Base-by-base conservation (phyloP, 2,888 invertebrate genomes). In the Serrognathus titanus region DNA sequence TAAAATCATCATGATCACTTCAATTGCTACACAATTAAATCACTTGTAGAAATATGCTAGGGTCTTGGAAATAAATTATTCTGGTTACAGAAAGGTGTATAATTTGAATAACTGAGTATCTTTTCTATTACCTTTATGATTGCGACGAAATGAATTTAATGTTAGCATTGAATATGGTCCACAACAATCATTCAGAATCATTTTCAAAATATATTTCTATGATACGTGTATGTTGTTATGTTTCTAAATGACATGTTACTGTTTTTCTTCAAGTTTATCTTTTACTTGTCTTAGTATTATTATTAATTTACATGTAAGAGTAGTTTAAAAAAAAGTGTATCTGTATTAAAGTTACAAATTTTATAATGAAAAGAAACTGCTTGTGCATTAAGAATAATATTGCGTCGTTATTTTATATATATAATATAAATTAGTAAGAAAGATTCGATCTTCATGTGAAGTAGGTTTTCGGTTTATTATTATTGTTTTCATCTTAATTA, bases 251-350 rank as follows among this genome's bases (percentile, higher is more conserved):
- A 57, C 51, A 54, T 49, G 58, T 58, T 54, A 54, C 58, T 58
- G 58, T 58, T 58, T 55, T 55, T 53, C 53, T 54, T 53, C 58
- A 53, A 58, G 53, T 58, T 58, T 58, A 58, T 58, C 51, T 57
- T 51, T 50, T 31, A 9, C 20, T 43, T 11, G 51, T 53, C 50
- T 53, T 58, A 58, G 58, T 58, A 58, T 58, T 58, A 58, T 54
- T 48, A 51, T 58, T 58, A 58, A 54, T 54, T 58, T 58, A 58
- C 46, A 16, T 57, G 48, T 53, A 50, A 48, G 46, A 54, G 48
- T 40, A 54, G 54, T 58, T 41, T 20, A 47, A 58, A 57, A 45
- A 41, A 53, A 48, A 35, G 43, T 53, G 51, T 57, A 53, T 57
- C 51, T 52, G 43, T 52, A 53, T 57, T 52, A 52, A 57, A 50